Evolutionary conservation across 2,797 vertebrate species (phyloP), one percentile per base, ranked within the genome.

Genomic region (Xerus rutilus): DNA sequence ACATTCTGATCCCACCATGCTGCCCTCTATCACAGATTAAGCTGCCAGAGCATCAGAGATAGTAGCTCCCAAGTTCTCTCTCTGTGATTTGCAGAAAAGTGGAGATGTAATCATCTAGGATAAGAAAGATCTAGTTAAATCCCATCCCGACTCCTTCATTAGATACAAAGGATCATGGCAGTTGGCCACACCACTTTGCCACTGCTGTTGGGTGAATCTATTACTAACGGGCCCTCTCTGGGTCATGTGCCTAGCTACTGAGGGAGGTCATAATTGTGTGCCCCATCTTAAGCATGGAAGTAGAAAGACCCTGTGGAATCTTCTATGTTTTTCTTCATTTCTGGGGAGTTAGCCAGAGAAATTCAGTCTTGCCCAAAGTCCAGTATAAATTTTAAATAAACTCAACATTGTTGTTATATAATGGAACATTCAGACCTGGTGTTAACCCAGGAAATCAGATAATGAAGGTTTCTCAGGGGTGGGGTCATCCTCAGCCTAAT

Each of bases 1-100:
- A 13, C 17, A 8, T 65, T 62, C 49, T 1, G 12, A 2, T 15
- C 28, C 21, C n/a, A 20, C 47, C 1, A 0, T 5, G 32, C 6
- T 77, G 17, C 57, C 57, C 21, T 30, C n/a, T 5, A 14, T 45
- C 72, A n/a, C 54, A 70, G 67, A 72, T 23, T 13, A 47, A 43
- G 28, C 39, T 62, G 18, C 2, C 12, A 77, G 69, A 64, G 39
- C 17, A 3, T 9, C 76, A 83, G 64, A 64, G n/a, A 35, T 1
- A 18, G 32, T 3, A 3, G 20, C 21, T 70, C 9, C 59, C 52
- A 82, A 17, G 8, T 23, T 93, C 73, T 52, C 13, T 28, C 39
- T 83, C 35, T 65, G 3, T 73, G 49, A 17, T n/a, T n/a, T 81
- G 28, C 32, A 62, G 45, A 47, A 64, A 35, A 78, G 10, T 15